Base-by-base conservation (phyloP, 2,797 vertebrate species). In the Lepus townsendii region DNA sequence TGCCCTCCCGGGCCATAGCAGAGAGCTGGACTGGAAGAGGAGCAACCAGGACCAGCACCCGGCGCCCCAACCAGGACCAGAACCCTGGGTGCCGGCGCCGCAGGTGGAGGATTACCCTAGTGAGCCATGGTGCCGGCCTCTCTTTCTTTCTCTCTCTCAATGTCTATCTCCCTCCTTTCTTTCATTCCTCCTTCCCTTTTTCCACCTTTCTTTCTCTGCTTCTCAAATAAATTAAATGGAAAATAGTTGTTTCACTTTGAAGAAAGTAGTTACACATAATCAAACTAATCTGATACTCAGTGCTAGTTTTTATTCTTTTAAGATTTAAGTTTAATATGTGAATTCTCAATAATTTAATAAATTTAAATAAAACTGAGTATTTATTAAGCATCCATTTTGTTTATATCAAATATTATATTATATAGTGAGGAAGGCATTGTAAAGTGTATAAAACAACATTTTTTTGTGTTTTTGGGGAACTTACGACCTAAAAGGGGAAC, bases 251-350 rank as follows among this genome's bases (percentile, higher is more conserved):
- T 91, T 95, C 85, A 86, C 13, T 57, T 75, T 84, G 42, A 91
- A 90, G 8, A 95, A 20, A 93, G 1, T 73, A n/a, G 5, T 88
- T 86, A 60, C 17, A 42, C 11, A 90, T 95, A 93, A 77, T 35
- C 71, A 63, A 94, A 92, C 26, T 32, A 57, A 88, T 57, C 32
- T 79, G 32, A 72, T 82, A 65, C 2, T 32, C 24, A 77, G 3
- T 71, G 12, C 3, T 90, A 52, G 2, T 54, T 88, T 63, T 65
- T 20, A 20, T 12, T 0, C 82, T 54, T 9, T 88, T 78, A 75
- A 79, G 60, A 88, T 72, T 1, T 50, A 72, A 22, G 19, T 88
- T 87, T 69, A 92, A 32, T 5, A 42, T 63, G 3, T 72, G 62
- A 27, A 32, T 66, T 94, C 3, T 88, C 26, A 90, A 60, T n/a